Conservation (phyloP, 2,113 vertebrate species). For the Eulacestoma nigropectus region DNA sequence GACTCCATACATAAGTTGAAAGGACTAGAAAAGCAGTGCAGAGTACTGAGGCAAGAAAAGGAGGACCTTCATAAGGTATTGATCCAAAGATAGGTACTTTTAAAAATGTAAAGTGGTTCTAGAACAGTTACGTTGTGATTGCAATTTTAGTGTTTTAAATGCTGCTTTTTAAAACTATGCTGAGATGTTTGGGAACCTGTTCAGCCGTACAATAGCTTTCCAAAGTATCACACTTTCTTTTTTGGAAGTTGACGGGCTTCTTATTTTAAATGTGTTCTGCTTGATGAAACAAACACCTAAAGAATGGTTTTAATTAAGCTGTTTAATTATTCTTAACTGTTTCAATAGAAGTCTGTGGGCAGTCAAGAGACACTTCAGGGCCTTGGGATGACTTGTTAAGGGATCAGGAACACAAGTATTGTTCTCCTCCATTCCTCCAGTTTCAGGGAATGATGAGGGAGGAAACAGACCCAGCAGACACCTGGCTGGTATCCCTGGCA, state of each 20-base stretch:
- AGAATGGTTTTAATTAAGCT: not conserved
- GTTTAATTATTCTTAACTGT: not conserved
- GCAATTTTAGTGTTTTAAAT: not conserved
- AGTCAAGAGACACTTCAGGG: not conserved
- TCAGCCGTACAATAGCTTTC: not conserved
- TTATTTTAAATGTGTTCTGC: not conserved
- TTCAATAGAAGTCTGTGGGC: not conserved
- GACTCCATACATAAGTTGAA: constrained; percentile 84
- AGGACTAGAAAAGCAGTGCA: constrained; percentile 88
- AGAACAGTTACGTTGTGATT: not conserved
- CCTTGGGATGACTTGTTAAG: not conserved
- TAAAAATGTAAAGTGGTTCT: not conserved
- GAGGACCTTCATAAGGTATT: constrained; percentile 93
- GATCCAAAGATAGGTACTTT: not conserved
- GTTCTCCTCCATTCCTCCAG: not conserved
- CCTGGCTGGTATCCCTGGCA: not conserved
- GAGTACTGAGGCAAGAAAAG: constrained; percentile 83
- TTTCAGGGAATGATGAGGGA: not conserved
- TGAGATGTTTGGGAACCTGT: not conserved
- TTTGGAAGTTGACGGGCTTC: not conserved
- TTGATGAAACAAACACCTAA: not conserved
- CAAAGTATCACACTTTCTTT: not conserved
- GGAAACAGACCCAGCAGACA: not conserved
- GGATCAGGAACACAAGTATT: not conserved
- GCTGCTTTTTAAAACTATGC: not conserved